These are phyloP conservation scores for Neoseiulus cucumeris DNA, from an alignment of 1,140 invertebrate genomes.

Conservation along the genomic window DNA sequence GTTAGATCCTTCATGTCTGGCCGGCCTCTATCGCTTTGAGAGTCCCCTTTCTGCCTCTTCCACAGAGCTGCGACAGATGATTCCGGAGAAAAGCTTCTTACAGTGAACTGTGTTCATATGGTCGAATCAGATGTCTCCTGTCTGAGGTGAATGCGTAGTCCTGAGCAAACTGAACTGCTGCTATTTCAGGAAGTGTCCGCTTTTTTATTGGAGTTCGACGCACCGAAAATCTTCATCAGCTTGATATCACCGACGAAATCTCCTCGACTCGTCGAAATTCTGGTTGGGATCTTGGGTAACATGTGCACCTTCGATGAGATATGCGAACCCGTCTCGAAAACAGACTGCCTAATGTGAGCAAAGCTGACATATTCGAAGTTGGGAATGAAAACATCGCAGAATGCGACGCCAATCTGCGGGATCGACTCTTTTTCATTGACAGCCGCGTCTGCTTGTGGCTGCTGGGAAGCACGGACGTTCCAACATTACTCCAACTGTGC, in stretches of 20 bases:
- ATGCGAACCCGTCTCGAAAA: not conserved
- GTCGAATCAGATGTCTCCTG: too few relatives aligned
- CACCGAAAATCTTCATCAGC: not conserved
- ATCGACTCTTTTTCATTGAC: not conserved
- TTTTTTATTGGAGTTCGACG: not conserved
- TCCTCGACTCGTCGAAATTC: not conserved
- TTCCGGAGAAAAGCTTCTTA: too few relatives aligned
- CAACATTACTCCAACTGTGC: not conserved
- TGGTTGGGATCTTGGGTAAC: not conserved
- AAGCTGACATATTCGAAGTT: too few relatives aligned
- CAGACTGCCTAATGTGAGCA: not conserved
- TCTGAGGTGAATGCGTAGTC: too few relatives aligned
- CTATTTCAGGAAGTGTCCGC: not conserved
- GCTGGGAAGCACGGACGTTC: not conserved
- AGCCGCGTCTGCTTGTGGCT: constrained; percentile 6
- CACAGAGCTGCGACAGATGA: too few relatives aligned
- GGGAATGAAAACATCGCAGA: too few relatives aligned
- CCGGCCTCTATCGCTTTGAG: too few relatives aligned
- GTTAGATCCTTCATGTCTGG: too few relatives aligned
- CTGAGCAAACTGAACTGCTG: too few relatives aligned
- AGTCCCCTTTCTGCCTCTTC: too few relatives aligned
- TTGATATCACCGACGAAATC: not conserved
- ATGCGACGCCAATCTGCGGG: too few relatives aligned
- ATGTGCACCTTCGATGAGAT: constrained; percentile 6
- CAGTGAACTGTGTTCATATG: too few relatives aligned